These are phyloP conservation scores for Dicyrtomina minuta DNA, from an alignment of 2,888 invertebrate genomes.

Conservation along the genomic window DNA sequence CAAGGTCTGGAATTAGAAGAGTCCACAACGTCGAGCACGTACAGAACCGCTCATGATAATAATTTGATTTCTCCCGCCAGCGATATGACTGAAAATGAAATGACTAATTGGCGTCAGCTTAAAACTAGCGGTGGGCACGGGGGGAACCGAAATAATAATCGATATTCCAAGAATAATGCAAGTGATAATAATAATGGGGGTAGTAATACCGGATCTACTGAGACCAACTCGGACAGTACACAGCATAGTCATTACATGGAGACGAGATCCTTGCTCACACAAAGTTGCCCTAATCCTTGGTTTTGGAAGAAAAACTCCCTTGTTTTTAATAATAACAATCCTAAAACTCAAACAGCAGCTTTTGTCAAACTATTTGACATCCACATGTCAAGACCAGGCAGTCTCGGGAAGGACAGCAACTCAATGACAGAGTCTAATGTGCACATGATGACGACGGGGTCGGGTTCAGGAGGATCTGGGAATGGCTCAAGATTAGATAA, in stretches of 20 bases:
- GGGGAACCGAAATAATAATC: slow-evolving; percentile 30
- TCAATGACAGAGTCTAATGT: slow-evolving; percentile 40
- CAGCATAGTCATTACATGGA: slow-evolving; percentile 14
- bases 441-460: neutral
- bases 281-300: slow-evolving; percentile 46
- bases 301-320: slow-evolving; percentile 32
- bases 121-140: slow-evolving; percentile 33
- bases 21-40: slow-evolving; percentile 42
- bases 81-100: slow-evolving; percentile 42
- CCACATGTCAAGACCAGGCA: slow-evolving; percentile 25
- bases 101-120: slow-evolving; percentile 49
- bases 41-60: slow-evolving; percentile 37
- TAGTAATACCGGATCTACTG: slow-evolving; percentile 42
- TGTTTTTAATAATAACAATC: slow-evolving; percentile 19
- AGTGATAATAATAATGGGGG: slow-evolving; percentile 47
- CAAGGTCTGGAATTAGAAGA: slow-evolving; percentile 86
- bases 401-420: slow-evolving; percentile 1
- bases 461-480: neutral
- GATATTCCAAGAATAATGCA: slow-evolving; percentile 12
- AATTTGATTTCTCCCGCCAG: slow-evolving; percentile 28
- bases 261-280: slow-evolving; percentile 43
- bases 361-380: slow-evolving; percentile 47
- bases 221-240: slow-evolving; percentile 33
- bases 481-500: neutral
- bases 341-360: slow-evolving; percentile 20